phyloP scores from a whole-genome alignment of 2,113 vertebrate species.

The Dascyllus trimaculatus region DNA sequence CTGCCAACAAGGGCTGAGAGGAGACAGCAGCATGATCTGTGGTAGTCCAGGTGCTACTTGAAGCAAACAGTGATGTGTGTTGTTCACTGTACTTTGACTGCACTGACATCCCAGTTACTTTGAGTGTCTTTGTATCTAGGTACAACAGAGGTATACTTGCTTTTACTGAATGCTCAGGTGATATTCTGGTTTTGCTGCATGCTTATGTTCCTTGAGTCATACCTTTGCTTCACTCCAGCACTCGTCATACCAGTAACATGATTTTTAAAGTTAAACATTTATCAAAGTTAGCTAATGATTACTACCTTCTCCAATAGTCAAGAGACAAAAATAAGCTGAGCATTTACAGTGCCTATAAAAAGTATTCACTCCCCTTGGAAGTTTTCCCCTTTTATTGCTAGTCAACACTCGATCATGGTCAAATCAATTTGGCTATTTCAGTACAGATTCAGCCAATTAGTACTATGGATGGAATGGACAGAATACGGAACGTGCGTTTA shows the following conservation, averaged over 20 bases:
- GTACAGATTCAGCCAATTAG: too few relatives aligned
- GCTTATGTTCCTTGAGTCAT: neutral
- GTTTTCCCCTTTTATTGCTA: too few relatives aligned
- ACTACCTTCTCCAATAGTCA: too few relatives aligned
- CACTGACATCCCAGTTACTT: neutral
- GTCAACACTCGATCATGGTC: too few relatives aligned
- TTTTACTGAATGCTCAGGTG: neutral
- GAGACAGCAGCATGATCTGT: neutral
- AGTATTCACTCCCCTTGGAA: too few relatives aligned
- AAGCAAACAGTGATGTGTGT: slow-evolving; percentile 22
- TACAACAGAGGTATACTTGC: neutral
- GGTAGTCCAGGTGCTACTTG: slow-evolving; percentile 13
- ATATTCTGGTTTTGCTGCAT: too few relatives aligned
- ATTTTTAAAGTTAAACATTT: neutral
- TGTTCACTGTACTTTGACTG: neutral
- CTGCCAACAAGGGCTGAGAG: slow-evolving; percentile 9
- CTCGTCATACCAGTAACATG: neutral
- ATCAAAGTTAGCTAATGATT: too few relatives aligned
- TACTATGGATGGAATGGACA: too few relatives aligned
- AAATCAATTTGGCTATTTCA: too few relatives aligned
- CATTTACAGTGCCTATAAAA: too few relatives aligned
- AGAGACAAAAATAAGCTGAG: too few relatives aligned
- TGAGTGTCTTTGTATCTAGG: neutral
- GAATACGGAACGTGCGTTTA: too few relatives aligned
- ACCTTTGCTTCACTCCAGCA: neutral